Base-by-base conservation (phyloP, 2,797 vertebrate genomes). In the Furcifer pardalis region DNA sequence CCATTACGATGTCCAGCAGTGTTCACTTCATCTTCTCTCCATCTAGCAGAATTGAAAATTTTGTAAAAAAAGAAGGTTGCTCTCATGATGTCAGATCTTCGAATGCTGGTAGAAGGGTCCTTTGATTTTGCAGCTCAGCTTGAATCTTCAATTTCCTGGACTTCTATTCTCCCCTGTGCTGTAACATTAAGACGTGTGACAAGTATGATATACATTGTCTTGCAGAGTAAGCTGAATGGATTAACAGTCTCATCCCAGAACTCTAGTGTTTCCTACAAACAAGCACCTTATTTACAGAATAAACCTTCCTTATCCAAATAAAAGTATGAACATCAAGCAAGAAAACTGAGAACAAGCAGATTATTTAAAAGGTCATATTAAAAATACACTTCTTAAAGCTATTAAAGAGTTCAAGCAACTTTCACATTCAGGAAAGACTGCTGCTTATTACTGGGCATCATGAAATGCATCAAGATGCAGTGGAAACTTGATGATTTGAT, bases 71-170 rank as follows among this genome's bases (percentile, higher is more conserved):
- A 7, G 8, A 68, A 95, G 94, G 95, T 91, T 94, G 94, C 92
- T 93, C 91, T 95, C 95, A 95, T 91, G 92, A 90, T 91, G 89
- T 92, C 92, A 93, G 91, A 86, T 97, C 95, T 96, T 96, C 95
- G 87, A 86, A 90, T 76, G 94, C 3, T 78, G 90, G 89, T 60
- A 68, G 91, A 90, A 92, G 91, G 93, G n/a, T 95, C 93, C 52
- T 91, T 95, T 94, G 91, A 86, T 94, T 95, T 92, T 92, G 66
- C 91, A 91, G 93, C 93, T 94, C 95, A 93, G 95, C 91, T 94
- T 91, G 94, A 92, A 95, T 97, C 95, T 96, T 96, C 96, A 0
- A 88, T 93, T 92, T 93, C 89, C 95, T 90, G 72, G 91, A 87
- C 88, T 95, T 95, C 94, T 89, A 91, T 82, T 62, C 89, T 84